phyloP scores from a whole-genome alignment of 2,797 vertebrate species.

The Anguilla anguilla region DNA sequence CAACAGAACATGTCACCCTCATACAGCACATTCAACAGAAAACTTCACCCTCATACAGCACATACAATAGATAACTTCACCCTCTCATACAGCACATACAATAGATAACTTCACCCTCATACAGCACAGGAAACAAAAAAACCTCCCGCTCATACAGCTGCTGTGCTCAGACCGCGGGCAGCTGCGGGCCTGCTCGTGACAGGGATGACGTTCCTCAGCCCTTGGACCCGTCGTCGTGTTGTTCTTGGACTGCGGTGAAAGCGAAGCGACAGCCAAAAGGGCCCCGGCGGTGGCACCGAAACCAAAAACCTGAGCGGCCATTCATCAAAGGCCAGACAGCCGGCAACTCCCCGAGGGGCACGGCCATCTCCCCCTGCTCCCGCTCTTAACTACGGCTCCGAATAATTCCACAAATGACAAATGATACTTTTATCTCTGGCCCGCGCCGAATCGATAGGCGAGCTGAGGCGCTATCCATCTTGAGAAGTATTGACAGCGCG shows the following conservation, averaged over 20 bases:
- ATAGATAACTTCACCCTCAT: background rate
- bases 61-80: too few relatives aligned
- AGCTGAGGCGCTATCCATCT: constrained; percentile 90
- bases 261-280: constrained; percentile 93
- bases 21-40: background rate
- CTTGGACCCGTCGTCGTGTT: constrained; percentile 89
- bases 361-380: constrained; percentile 85
- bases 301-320: constrained; percentile 87
- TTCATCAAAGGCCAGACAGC: constrained; percentile 94
- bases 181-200: constrained; percentile 81
- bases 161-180: constrained; percentile 85
- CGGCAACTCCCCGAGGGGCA: constrained; percentile 76
- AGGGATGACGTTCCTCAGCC: constrained; percentile 81
- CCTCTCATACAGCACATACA: too few relatives aligned
- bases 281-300: constrained; percentile 84
- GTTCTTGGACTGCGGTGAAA: constrained; percentile 96
- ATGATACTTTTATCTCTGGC: constrained; percentile 89
- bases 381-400: constrained; percentile 93
- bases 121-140: background rate
- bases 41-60: background rate
- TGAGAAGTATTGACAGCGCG: constrained; percentile 85
- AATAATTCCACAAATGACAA: constrained; percentile 99
- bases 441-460: constrained; percentile 91
- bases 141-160: background rate
- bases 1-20: background rate